Evolutionary conservation across 2,113 vertebrate genomes (phyloP).

Genomic region (Alligator mississippiensis): DNA sequence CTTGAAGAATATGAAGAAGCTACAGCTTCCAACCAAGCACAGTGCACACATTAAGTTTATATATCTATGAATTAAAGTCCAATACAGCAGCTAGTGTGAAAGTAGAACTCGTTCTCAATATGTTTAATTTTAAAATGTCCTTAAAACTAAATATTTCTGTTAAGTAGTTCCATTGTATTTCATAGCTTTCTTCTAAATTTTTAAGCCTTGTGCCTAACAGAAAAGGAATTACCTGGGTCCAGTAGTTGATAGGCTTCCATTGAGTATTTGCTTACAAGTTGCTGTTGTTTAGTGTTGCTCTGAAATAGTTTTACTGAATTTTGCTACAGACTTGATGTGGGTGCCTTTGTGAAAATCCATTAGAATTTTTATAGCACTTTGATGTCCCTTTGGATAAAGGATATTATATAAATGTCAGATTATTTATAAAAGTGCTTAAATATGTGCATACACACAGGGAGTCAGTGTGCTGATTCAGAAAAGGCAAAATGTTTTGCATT

Average conservation of each 20-base stretch:
- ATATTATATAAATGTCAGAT: background rate
- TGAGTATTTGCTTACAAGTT: no score
- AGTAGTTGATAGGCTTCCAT: background rate
- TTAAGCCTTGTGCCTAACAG: background rate
- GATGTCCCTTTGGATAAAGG: conserved; percentile 11
- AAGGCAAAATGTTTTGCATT: background rate
- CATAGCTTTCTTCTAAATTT: background rate
- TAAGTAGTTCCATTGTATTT: background rate
- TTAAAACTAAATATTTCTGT: background rate
- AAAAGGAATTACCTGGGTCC: background rate
- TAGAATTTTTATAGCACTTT: conserved; percentile 12
- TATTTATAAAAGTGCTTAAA: background rate
- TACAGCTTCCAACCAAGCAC: background rate
- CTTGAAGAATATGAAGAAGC: background rate
- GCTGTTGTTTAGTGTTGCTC: background rate
- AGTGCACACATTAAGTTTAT: background rate
- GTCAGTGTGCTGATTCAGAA: background rate
- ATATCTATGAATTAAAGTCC: background rate
- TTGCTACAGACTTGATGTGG: background rate
- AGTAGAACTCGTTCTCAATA: background rate
- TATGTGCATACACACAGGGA: background rate
- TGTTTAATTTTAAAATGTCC: background rate
- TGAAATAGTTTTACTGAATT: background rate
- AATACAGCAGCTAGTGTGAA: background rate
- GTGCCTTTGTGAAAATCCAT: background rate